phyloP scores from a whole-genome alignment of 2,888 invertebrate genomes.

The Drosophila cognata region DNA sequence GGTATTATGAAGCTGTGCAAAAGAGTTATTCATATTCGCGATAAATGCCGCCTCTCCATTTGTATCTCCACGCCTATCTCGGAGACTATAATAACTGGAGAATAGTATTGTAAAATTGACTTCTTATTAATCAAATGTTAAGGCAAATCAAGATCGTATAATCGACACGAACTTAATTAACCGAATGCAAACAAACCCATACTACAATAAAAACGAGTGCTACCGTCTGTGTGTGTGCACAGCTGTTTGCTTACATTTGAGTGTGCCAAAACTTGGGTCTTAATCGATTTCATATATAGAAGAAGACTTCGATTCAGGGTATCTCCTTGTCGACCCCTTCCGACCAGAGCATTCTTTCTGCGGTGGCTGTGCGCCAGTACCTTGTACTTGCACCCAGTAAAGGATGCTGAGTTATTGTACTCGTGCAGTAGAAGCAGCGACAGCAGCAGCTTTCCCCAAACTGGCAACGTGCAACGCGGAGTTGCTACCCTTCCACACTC shows the following conservation, averaged over 20 bases:
- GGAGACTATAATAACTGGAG: background rate
- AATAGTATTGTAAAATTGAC: background rate
- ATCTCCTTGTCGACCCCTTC: background rate
- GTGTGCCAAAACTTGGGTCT: background rate
- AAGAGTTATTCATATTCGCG: background rate
- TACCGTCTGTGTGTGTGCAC: slow-evolving; percentile 6
- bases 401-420: slow-evolving; percentile 59
- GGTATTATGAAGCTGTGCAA: background rate
- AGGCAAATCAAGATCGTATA: background rate
- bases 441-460: slow-evolving; percentile 40
- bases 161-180: background rate
- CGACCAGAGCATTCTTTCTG: background rate
- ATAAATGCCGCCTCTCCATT: background rate
- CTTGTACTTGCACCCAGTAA: slow-evolving; percentile 55
- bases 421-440: slow-evolving; percentile 24
- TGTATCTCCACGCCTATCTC: background rate
- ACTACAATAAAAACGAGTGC: background rate
- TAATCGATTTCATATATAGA: background rate
- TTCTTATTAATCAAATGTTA: background rate
- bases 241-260: background rate
- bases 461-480: slow-evolving; percentile 49
- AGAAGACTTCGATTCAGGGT: background rate
- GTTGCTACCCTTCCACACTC: slow-evolving; percentile 22
- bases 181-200: background rate
- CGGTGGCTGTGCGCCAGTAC: slow-evolving; percentile 22